phyloP scores from a whole-genome alignment of 2,888 invertebrate genomes.

The Parnassius smintheus region DNA sequence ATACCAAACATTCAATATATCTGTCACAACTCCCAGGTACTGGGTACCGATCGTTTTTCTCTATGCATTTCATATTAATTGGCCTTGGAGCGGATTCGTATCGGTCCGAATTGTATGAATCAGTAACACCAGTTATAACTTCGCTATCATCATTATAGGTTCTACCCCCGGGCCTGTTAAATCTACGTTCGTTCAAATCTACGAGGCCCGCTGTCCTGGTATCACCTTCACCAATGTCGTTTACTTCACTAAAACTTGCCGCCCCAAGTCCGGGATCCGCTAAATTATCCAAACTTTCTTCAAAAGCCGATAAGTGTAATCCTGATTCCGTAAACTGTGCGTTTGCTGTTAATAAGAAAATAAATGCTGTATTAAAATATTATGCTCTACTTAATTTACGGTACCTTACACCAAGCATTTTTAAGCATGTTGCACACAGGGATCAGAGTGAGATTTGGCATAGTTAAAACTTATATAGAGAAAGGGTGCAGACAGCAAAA shows the following conservation, averaged over 20 bases:
- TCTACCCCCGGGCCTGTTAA: not conserved
- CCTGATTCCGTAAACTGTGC: conserved; percentile 46
- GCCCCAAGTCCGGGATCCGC: conserved; percentile 5
- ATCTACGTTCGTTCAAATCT: not conserved
- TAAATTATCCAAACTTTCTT: conserved; percentile 14
- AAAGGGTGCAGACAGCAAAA: too few species aligned
- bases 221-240: conserved; percentile 7
- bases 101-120: conserved; percentile 33
- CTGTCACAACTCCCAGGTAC: conserved; percentile 87
- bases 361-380: not conserved
- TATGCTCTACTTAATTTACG: not conserved
- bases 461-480: too few species aligned
- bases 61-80: conserved; percentile 76
- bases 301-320: conserved; percentile 27
- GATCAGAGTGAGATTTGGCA: too few species aligned
- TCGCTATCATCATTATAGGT: conserved; percentile 23
- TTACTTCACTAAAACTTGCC: conserved; percentile 5
- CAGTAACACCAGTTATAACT: conserved; percentile 22
- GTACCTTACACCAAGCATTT: too few species aligned
- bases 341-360: conserved; percentile 42
- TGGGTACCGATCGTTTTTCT: conserved; percentile 85
- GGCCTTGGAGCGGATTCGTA: conserved; percentile 36
- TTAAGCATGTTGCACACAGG: too few species aligned
- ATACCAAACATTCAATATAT: conserved; percentile 85
- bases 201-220: not conserved